Evolutionary conservation across 2,113 vertebrate species (phyloP).

Genomic region (Plotosus lineatus): DNA sequence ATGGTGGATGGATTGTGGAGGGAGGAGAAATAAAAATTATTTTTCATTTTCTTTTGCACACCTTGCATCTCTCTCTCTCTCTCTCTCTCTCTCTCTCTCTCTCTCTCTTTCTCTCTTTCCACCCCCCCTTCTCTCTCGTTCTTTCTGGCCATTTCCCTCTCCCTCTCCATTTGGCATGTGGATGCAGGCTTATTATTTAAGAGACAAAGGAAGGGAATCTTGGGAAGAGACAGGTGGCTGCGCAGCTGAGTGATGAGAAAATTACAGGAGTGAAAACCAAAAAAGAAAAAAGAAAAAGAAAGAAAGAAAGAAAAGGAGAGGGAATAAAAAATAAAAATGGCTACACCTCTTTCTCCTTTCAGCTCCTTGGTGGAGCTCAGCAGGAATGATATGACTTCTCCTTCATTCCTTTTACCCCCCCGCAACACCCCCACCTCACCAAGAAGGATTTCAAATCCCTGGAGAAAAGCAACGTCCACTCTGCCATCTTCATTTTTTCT

Average conservation of each 20-base stretch:
- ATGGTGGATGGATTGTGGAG: conserved; percentile 62
- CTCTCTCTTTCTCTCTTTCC: conserved; percentile 26
- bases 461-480: conserved; percentile 60
- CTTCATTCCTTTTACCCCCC: conserved; percentile 9
- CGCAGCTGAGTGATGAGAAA: conserved; percentile 73
- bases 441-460: conserved; percentile 62
- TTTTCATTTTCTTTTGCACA: conserved; percentile 37
- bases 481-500: conserved; percentile 65
- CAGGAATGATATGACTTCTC: conserved; percentile 58
- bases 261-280: conserved; percentile 71
- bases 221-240: conserved; percentile 70
- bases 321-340: conserved; percentile 63
- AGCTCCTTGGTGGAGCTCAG: conserved; percentile 62
- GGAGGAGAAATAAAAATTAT: conserved; percentile 35
- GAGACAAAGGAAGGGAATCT: conserved; percentile 73
- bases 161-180: conserved; percentile 56
- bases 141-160: conserved; percentile 59
- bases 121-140: conserved; percentile 53
- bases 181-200: conserved; percentile 70
- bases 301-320: conserved; percentile 18
- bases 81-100: no score
- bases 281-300: conserved; percentile 46
- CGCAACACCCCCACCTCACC: neutral
- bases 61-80: conserved; percentile 52
- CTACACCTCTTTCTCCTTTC: conserved; percentile 48